Evolutionary conservation across 2,888 invertebrate species (phyloP).

Genomic region (Alviniconcha strummeri): DNA sequence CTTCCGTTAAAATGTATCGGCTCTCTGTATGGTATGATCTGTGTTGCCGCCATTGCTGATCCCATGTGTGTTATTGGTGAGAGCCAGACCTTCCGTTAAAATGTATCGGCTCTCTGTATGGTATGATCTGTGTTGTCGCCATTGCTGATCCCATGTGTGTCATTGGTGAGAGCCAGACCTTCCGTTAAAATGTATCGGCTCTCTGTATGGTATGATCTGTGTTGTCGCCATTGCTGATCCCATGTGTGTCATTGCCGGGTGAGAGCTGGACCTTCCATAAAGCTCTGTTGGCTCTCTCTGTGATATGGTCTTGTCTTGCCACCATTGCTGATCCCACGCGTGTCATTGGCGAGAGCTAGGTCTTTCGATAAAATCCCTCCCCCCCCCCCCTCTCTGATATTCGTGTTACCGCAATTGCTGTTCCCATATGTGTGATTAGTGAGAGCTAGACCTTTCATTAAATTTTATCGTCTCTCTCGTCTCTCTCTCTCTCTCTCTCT

Average conservation of each 20-base stretch:
- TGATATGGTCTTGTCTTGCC: no score
- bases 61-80: no score
- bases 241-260: no score
- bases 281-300: no score
- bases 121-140: slow-evolving; percentile 54
- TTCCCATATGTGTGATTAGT: no score
- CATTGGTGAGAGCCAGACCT: slow-evolving; percentile 52
- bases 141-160: slow-evolving; percentile 67
- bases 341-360: background rate
- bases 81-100: no score
- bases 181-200: no score
- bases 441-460: no score
- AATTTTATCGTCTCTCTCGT: no score
- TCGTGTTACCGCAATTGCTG: background rate
- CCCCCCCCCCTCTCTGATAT: background rate
- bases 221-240: slow-evolving; percentile 43
- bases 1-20: background rate
- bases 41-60: slow-evolving; percentile 50
- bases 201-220: slow-evolving; percentile 43
- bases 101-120: no score
- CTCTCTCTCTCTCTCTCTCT: no score
- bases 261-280: no score
- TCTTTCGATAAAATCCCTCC: background rate
- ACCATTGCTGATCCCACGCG: slow-evolving; percentile 3
- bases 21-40: slow-evolving; percentile 53